A percentile compares a stretch with the other conserved stretches of the same genome.
Evolutionary conservation across 1,140 invertebrate genomes (phyloP).

Genomic region (Mya arenaria): DNA sequence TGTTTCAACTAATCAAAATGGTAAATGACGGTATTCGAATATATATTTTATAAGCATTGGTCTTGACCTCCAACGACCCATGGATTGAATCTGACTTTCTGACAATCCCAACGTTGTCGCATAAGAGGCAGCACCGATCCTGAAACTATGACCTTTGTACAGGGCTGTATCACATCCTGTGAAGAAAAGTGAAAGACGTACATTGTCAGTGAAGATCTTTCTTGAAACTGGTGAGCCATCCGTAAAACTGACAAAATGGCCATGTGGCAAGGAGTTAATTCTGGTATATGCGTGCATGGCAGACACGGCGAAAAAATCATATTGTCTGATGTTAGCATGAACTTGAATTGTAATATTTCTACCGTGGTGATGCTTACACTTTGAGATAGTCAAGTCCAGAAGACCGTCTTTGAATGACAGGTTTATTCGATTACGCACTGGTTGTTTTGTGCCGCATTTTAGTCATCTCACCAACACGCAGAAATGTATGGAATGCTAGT

Average conservation of each 20-base stretch:
- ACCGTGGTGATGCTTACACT: too few relatives aligned
- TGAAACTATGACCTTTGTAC: constrained; percentile 39
- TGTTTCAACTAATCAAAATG: too few relatives aligned
- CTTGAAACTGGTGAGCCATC: not conserved
- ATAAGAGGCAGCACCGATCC: not conserved
- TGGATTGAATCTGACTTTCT: constrained; percentile 4
- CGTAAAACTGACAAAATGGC: not conserved
- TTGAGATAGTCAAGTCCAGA: too few relatives aligned
- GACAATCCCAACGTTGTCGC: constrained; percentile 1
- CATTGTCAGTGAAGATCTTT: not conserved
- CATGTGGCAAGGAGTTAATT: not conserved
- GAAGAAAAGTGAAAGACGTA: not conserved
- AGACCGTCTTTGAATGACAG: too few relatives aligned
- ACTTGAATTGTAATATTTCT: too few relatives aligned
- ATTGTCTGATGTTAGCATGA: not conserved
- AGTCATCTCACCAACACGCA: too few relatives aligned
- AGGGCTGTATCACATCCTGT: not conserved
- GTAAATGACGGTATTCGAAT: constrained; percentile 22
- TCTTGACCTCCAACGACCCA: constrained; percentile 26
- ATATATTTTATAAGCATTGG: constrained; percentile 13
- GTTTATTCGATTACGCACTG: too few relatives aligned
- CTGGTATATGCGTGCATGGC: not conserved
- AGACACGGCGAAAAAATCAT: not conserved
- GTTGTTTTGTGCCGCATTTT: too few relatives aligned
- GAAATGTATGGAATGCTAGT: too few relatives aligned